These are phyloP conservation scores for Cariama cristata DNA, from an alignment of 2,113 vertebrate genomes.

Conservation along the genomic window DNA sequence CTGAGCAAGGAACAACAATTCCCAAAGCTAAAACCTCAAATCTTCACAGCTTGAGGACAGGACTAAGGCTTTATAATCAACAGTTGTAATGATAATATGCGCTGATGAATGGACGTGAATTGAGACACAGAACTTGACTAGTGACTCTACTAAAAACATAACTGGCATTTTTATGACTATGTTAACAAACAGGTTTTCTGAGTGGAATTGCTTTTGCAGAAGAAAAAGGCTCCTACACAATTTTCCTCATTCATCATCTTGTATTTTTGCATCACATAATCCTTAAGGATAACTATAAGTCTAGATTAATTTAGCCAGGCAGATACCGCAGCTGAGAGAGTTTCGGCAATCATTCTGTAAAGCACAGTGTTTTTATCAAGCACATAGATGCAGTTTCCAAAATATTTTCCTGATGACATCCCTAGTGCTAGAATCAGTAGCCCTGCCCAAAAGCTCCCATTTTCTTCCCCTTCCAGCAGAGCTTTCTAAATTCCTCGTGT, in stretches of 20 bases:
- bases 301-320: background rate
- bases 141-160: background rate
- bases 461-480: background rate
- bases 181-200: background rate
- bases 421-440: background rate
- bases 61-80: background rate
- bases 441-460: background rate
- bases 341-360: background rate
- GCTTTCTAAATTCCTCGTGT: background rate
- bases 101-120: background rate
- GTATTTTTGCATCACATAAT: background rate
- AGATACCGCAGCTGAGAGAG: background rate
- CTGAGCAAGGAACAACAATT: background rate
- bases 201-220: background rate
- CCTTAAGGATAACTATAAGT: background rate
- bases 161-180: background rate
- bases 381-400: background rate
- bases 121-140: background rate
- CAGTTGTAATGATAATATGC: background rate
- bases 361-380: background rate
- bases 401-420: background rate
- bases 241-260: background rate
- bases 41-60: background rate
- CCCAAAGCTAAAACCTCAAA: background rate
- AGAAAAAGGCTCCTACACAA: background rate